Percentiles rank a stretch among this genome's conserved stretches.
phyloP scores from a whole-genome alignment of 2,113 vertebrate genomes.

The Orientallactaga bullata region DNA sequence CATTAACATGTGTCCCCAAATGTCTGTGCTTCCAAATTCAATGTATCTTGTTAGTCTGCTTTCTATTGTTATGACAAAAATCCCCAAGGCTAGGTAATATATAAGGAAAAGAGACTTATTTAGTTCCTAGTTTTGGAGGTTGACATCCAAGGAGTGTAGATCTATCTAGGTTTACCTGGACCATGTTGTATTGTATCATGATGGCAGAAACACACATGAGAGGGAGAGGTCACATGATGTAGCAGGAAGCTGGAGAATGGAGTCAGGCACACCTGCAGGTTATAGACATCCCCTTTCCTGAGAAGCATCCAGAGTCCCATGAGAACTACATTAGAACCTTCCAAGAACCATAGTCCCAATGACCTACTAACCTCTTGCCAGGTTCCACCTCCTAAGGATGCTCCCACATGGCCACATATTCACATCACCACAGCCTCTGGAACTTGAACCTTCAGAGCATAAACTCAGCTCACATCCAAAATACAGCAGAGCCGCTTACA shows the following conservation, averaged over 20 bases:
- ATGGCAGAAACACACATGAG: no score
- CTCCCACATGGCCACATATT: not conserved
- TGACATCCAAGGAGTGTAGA: not conserved
- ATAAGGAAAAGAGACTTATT: not conserved
- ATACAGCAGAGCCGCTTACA: no score
- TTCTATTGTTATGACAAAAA: not conserved
- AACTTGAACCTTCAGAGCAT: rapidly evolving
- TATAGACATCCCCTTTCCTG: not conserved
- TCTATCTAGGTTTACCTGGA: not conserved
- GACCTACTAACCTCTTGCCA: not conserved
- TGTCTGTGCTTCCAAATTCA: not conserved
- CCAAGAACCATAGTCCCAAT: no score
- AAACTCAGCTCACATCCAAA: not conserved
- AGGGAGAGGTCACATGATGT: not conserved
- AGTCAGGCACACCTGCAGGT: not conserved
- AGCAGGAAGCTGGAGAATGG: not conserved
- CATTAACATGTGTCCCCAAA: not conserved
- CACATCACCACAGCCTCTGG: not conserved
- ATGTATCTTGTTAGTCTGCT: not conserved
- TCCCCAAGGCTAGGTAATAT: not conserved
- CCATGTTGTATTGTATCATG: no score
- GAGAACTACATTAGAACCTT: not conserved
- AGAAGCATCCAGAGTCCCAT: no score
- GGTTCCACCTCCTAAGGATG: not conserved
- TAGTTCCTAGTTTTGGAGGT: not conserved